Evolutionary conservation across 2,113 vertebrate genomes (phyloP), one percentile per base, ranked within the genome.

Genomic region (Aegithalos caudatus): DNA sequence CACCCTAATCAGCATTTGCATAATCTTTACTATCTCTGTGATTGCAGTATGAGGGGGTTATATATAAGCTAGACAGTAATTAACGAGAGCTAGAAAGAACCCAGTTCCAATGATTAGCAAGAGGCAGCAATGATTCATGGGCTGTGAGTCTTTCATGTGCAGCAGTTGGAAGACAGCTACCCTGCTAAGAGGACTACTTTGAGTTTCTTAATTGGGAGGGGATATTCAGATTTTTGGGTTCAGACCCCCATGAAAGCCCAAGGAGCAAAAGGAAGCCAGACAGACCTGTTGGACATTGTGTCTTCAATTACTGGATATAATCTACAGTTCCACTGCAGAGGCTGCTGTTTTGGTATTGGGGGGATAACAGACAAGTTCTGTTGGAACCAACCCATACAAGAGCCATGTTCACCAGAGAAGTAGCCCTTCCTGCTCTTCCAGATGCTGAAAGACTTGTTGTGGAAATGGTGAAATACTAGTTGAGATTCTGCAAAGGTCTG

Each of bases 21-120:
- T 94, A 93, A 96, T 95, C 94, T 94, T 90, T 96, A 91, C 94
- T 96, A 88, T 92, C 71, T 85, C 79, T 73, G 8, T 93, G 92
- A 95, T 92, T 96, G 81, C 79, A 93, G 33, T 66, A 61, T 69
- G 70, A 95, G 28, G 22, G 44, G 70, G 70, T 91, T 95, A 90
- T 95, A 96, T 69, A 90, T 93, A 95, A 97, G 90, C 76, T 88
- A 97, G 82, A 78, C 71, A 90, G 88, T 88, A 90, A 94, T 95
- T 97, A 96, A 95, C 37, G 3, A 86, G 72, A 83, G 71, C 51
- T 88, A 90, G 91, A 88, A 93, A 83, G 94, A 88, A 19, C 67
- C 44, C 64, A 62, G 86, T 76, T 93, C 54, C 51, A 70, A 8
- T 60, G 33, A 93, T 94, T 90, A 93, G 62, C 86, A 81, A 56